These are phyloP conservation scores for Drosophila ohnishii DNA, from an alignment of 1,140 invertebrate genomes.

Conservation along the genomic window DNA sequence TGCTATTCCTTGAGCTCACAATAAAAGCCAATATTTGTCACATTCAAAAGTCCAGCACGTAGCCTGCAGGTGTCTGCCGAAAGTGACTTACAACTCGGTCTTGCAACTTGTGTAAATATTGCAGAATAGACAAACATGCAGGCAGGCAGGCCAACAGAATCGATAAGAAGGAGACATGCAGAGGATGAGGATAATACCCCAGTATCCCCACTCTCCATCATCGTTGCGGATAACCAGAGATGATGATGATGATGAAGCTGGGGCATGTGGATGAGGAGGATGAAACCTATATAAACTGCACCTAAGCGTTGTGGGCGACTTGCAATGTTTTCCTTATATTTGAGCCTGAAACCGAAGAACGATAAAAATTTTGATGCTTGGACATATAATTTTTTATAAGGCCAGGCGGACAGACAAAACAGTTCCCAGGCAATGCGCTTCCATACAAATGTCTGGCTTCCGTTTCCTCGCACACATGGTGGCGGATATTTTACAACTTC, in stretches of 20 bases:
- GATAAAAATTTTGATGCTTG: slow-evolving; percentile 50
- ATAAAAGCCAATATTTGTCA: slow-evolving; percentile 60
- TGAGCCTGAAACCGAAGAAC: slow-evolving; percentile 29
- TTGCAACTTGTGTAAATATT: slow-evolving; percentile 47
- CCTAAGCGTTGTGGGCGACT: slow-evolving; percentile 7
- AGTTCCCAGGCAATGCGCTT: slow-evolving; percentile 10
- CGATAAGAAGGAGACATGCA: slow-evolving; percentile 7
- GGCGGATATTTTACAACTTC: slow-evolving; percentile 75
- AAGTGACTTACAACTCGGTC: slow-evolving; percentile 36
- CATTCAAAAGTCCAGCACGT: slow-evolving; percentile 38
- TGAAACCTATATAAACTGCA: slow-evolving; percentile 48
- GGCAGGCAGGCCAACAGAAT: slow-evolving; percentile 23
- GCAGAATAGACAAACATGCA: slow-evolving; percentile 21
- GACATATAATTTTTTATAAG: slow-evolving; percentile 64
- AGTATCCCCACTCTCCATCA: slow-evolving; percentile 4
- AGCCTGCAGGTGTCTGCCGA: slow-evolving; percentile 40
- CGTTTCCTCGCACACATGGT: slow-evolving; percentile 63
- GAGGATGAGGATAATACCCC: slow-evolving; percentile 4
- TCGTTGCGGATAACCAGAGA: slow-evolving; percentile 39
- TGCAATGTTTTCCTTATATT: slow-evolving; percentile 62
- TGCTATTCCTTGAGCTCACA: slow-evolving; percentile 15
- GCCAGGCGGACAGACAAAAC: slow-evolving; percentile 27
- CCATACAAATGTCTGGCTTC: slow-evolving; percentile 47
- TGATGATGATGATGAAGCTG: slow-evolving; percentile 13
- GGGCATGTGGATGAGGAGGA: neutral